Evolutionary conservation across 2,797 vertebrate genomes (phyloP).

Genomic region (Clarias fuscus): DNA sequence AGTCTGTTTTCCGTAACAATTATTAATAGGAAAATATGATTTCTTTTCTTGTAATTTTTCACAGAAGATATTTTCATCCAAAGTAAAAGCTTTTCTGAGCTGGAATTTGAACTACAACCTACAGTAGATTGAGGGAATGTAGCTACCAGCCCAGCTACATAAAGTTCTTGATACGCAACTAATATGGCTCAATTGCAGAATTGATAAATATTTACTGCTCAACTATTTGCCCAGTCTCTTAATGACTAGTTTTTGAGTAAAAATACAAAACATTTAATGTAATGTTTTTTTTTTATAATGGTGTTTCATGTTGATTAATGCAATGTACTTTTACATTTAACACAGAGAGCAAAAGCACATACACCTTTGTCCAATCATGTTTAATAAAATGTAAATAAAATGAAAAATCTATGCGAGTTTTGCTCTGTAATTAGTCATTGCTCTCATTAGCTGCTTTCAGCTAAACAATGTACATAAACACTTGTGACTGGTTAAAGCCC

Average conservation of each 20-base stretch:
- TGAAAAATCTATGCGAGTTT: neutral
- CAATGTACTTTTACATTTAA: neutral
- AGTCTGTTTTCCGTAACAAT: too few relatives aligned
- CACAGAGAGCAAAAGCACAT: neutral
- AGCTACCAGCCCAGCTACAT: too few relatives aligned
- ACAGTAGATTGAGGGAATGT: neutral
- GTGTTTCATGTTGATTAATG: neutral
- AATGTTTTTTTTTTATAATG: neutral
- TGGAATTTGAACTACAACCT: neutral
- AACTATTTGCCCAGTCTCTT: neutral
- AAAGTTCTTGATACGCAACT: neutral
- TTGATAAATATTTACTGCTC: neutral
- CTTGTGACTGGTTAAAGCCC: neutral
- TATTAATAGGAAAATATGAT: neutral
- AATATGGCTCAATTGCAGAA: neutral
- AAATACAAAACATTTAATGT: neutral
- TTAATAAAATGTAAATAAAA: neutral
- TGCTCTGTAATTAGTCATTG: neutral
- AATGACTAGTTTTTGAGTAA: neutral
- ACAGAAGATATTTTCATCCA: neutral
- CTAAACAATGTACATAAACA: neutral
- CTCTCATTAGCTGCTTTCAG: neutral
- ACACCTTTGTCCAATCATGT: neutral
- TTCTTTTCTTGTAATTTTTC: neutral
- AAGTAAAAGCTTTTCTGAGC: neutral